phyloP scores from a whole-genome alignment of 1,140 invertebrate genomes.

The Nymphalis io region DNA sequence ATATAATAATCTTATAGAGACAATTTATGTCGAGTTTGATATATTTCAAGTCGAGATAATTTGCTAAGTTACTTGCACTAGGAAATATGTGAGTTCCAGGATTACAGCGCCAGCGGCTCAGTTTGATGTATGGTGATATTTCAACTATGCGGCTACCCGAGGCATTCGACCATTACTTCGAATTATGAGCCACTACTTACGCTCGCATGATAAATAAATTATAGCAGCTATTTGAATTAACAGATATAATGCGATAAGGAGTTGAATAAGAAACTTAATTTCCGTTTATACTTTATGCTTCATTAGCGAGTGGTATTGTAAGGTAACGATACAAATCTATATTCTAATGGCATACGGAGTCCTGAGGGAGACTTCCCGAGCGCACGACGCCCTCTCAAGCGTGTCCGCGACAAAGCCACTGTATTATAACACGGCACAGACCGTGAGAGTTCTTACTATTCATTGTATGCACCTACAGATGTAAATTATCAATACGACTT shows the following conservation, averaged over 20 bases:
- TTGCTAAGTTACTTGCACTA: conserved; percentile 25
- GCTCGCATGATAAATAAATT: conserved; percentile 36
- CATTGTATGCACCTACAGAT: conserved; percentile 49
- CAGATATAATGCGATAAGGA: conserved; percentile 35
- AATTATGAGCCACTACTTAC: conserved; percentile 39
- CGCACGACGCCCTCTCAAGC: conserved; percentile 49
- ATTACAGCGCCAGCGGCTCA: conserved; percentile 33
- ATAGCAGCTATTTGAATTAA: conserved; percentile 23
- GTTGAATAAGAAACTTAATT: conserved; percentile 36
- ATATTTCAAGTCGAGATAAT: conserved; percentile 8
- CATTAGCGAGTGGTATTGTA: conserved; percentile 46
- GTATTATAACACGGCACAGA: conserved; percentile 62
- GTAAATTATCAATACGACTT: conserved; percentile 37
- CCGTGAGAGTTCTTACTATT: conserved; percentile 60
- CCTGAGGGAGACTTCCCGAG: conserved; percentile 61
- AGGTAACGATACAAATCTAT: conserved; percentile 61
- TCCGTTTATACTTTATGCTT: conserved; percentile 50
- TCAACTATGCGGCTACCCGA: conserved; percentile 39
- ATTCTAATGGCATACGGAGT: conserved; percentile 65
- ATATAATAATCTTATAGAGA: not conserved
- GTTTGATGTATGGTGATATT: conserved; percentile 46
- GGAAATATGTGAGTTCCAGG: conserved; percentile 33
- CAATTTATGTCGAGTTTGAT: conserved; percentile 7
- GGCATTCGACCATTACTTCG: conserved; percentile 38
- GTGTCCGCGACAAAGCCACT: conserved; percentile 65